Conservation (phyloP, 2,888 invertebrate species). For the Microplitis deprimator region DNA sequence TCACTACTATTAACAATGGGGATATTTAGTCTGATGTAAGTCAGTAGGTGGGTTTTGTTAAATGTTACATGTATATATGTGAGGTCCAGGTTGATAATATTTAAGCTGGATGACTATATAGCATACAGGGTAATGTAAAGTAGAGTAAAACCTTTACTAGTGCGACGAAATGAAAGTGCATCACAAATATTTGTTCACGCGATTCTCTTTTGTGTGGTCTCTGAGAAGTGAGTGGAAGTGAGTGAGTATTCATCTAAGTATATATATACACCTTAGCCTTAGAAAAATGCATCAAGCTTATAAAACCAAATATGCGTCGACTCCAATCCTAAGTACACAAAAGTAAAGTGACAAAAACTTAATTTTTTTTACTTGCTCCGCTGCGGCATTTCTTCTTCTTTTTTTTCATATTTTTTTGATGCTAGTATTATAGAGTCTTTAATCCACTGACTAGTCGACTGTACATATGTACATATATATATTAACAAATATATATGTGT, state of each 20-base stretch:
- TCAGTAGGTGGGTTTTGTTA: constrained; percentile 55
- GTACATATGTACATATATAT: neutral
- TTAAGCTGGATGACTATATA: neutral
- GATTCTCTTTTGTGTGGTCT: constrained; percentile 31
- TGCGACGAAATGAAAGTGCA: constrained; percentile 36
- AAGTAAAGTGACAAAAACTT: constrained; percentile 32
- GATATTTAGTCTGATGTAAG: constrained; percentile 53
- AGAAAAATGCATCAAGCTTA: constrained; percentile 31
- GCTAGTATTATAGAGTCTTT: neutral
- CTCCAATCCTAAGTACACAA: constrained; percentile 42
- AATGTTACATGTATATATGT: too few relatives aligned
- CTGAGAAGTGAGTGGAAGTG: constrained; percentile 16
- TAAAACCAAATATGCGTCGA: constrained; percentile 27
- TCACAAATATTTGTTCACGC: constrained; percentile 35
- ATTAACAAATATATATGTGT: neutral
- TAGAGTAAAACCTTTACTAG: constrained; percentile 15
- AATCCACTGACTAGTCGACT: neutral
- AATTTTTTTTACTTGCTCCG: constrained; percentile 10
- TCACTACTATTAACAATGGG: constrained; percentile 33
- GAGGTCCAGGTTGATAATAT: constrained; percentile 18
- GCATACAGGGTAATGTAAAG: constrained; percentile 5
- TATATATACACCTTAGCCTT: constrained; percentile 22
- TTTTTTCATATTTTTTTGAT: constrained; percentile 15
- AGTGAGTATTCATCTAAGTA: neutral
- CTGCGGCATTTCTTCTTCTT: too few relatives aligned